These are phyloP conservation scores for Silurus meridionalis DNA, from an alignment of 2,113 vertebrate genomes.

Conservation along the genomic window DNA sequence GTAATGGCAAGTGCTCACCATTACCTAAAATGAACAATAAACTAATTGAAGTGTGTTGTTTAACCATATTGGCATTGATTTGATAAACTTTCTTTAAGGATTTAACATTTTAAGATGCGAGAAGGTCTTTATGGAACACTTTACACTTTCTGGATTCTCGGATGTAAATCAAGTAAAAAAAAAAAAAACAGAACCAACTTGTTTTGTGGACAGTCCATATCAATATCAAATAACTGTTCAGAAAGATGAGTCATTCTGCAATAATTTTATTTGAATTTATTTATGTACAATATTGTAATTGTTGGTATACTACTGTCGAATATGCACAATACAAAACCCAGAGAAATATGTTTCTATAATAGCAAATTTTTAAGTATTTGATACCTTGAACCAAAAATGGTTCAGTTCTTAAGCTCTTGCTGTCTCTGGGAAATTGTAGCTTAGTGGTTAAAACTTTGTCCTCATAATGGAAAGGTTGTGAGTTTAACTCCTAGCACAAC, in stretches of 20 bases:
- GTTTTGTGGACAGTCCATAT: neutral
- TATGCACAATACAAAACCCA: neutral
- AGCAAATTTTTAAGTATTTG: neutral
- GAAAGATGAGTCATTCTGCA: neutral
- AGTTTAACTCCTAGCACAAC: no score
- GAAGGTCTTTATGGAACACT: neutral
- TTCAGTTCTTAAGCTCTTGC: no score
- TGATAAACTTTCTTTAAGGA: neutral
- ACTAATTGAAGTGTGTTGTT: neutral
- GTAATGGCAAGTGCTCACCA: neutral
- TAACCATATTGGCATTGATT: neutral
- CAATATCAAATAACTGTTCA: neutral
- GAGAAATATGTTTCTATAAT: neutral
- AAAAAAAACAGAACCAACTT: neutral
- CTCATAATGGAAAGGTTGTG: no score
- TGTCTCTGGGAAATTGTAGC: no score
- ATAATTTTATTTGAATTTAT: neutral
- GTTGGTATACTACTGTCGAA: neutral
- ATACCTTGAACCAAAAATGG: neutral
- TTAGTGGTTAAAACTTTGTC: no score
- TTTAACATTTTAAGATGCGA: neutral
- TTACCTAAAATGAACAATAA: neutral
- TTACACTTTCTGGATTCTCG: neutral
- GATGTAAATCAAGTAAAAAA: neutral
- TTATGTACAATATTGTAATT: neutral